These are phyloP conservation scores for Drosophila infuscata DNA, from an alignment of 2,888 invertebrate genomes.

Conservation along the genomic window DNA sequence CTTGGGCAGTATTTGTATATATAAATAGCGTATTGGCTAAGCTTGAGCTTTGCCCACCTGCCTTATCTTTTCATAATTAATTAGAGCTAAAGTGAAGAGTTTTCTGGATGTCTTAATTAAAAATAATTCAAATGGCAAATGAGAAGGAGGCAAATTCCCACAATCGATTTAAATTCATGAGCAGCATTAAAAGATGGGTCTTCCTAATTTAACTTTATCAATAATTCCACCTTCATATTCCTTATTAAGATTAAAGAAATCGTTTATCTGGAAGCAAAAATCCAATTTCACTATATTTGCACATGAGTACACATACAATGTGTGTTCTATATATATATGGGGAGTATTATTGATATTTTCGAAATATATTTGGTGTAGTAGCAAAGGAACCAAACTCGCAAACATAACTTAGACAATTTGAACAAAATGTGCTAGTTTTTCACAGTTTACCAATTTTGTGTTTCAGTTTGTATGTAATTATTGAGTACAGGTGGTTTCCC, in stretches of 20 bases:
- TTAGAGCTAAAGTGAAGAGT: background rate
- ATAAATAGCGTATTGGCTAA: background rate
- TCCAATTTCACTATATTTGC: background rate
- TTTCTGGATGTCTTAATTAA: background rate
- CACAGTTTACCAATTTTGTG: background rate
- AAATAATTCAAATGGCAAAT: background rate
- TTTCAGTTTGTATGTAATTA: background rate
- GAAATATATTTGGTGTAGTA: background rate
- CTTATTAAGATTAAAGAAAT: background rate
- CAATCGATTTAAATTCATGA: background rate
- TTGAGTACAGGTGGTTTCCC: background rate
- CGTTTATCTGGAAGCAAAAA: fast-evolving
- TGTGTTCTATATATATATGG: background rate
- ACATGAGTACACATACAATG: background rate
- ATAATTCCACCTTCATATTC: background rate
- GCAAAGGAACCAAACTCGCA: background rate
- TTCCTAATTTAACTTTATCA: background rate
- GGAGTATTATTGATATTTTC: background rate
- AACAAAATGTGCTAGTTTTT: background rate
- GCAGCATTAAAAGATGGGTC: background rate
- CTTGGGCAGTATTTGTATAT: conserved; percentile 46
- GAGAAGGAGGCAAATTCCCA: background rate
- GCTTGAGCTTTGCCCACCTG: background rate
- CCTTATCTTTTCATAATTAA: background rate
- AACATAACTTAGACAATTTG: background rate